phyloP scores from a whole-genome alignment of 1,140 invertebrate genomes.

The Panonychus citri region DNA sequence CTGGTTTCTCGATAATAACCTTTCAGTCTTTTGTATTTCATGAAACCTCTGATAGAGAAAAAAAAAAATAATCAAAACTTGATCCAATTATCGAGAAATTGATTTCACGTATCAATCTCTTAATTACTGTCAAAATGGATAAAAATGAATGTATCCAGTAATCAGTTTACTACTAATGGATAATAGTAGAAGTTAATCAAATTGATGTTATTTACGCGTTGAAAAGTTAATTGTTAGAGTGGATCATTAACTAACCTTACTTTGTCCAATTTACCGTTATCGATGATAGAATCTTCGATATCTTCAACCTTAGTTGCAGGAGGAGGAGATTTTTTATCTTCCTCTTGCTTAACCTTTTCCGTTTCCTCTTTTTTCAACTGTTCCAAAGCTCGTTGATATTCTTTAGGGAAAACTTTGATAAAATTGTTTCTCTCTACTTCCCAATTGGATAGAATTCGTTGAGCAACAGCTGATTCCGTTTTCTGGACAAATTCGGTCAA shows the following conservation, averaged over 20 bases:
- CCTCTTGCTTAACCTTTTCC: not conserved
- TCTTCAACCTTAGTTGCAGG: conserved; percentile 28
- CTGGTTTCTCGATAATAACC: conserved; percentile 56
- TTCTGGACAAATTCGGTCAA: conserved; percentile 66
- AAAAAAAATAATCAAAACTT: not conserved
- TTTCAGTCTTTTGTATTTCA: conserved; percentile 78
- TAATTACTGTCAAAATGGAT: no score
- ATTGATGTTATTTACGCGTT: no score
- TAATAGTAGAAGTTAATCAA: no score
- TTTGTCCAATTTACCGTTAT: conserved; percentile 38
- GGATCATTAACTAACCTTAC: conserved; percentile 20
- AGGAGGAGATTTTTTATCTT: not conserved
- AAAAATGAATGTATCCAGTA: no score
- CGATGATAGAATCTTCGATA: conserved; percentile 64
- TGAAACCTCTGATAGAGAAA: conserved; percentile 48
- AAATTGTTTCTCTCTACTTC: conserved; percentile 41
- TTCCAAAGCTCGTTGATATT: conserved; percentile 73
- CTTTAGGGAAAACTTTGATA: conserved; percentile 87
- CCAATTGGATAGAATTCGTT: conserved; percentile 56
- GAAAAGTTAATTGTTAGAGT: not conserved
- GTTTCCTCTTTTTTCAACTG: conserved; percentile 33
- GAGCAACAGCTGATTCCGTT: conserved; percentile 67
- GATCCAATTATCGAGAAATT: not conserved
- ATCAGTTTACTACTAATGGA: no score
- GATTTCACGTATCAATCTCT: not conserved